phyloP scores from a whole-genome alignment of 2,888 invertebrate species.

The Machimus atricapillus region DNA sequence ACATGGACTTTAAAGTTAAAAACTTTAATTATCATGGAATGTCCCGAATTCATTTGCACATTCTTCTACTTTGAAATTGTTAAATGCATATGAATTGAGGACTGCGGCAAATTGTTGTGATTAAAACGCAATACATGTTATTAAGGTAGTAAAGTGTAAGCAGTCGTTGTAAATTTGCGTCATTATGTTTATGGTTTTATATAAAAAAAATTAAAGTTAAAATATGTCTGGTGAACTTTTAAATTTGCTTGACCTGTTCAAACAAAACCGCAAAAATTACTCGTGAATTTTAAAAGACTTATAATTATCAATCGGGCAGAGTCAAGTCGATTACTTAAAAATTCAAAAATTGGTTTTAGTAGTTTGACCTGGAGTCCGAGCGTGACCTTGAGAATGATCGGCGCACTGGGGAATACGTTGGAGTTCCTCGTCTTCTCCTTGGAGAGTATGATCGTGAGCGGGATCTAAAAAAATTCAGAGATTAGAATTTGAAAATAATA shows the following conservation, averaged over 20 bases:
- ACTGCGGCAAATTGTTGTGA: constrained; percentile 23
- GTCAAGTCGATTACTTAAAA: constrained; percentile 41
- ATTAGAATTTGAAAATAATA: background rate
- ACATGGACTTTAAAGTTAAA: constrained; percentile 34
- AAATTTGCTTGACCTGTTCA: constrained; percentile 38
- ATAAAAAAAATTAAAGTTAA: constrained; percentile 36
- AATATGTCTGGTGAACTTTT: constrained; percentile 13
- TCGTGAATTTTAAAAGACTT: constrained; percentile 1
- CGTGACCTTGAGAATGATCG: constrained; percentile 83
- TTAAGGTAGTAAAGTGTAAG: constrained; percentile 21
- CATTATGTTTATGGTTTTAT: constrained; percentile 16
- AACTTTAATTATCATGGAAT: constrained; percentile 30
- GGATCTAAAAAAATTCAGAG: constrained; percentile 61
- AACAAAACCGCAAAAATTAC: constrained; percentile 26
- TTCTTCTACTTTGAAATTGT: background rate
- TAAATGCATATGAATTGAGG: constrained; percentile 36
- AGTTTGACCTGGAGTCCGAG: constrained; percentile 72
- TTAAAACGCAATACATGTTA: constrained; percentile 24
- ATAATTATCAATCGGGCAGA: constrained; percentile 24
- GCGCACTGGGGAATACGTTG: constrained; percentile 92
- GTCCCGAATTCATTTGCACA: constrained; percentile 33
- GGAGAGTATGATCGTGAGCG: constrained; percentile 81
- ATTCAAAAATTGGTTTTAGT: constrained; percentile 51
- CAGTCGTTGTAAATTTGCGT: constrained; percentile 9
- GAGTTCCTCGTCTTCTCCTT: constrained; percentile 84